A percentile compares a stretch with the other conserved stretches of the same genome.
Conservation (phyloP, 1,140 invertebrate species). For the Leptestheria dahalacensis region DNA sequence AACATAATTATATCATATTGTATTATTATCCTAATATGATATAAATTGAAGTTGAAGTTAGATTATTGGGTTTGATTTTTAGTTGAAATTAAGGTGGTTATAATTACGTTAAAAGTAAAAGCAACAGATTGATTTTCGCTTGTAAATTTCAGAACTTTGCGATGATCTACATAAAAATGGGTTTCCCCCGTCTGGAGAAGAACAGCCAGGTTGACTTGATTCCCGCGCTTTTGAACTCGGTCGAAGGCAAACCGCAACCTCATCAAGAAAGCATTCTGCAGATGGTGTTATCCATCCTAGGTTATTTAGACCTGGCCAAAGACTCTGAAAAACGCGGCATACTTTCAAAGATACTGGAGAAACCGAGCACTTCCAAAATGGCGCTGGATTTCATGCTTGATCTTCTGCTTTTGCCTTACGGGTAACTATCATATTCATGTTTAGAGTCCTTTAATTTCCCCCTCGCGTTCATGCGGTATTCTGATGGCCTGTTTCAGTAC, state of each 20-base stretch:
- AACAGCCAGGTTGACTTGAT: conserved; percentile 60
- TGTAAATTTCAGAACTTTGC: conserved; percentile 74
- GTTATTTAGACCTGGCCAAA: conserved; percentile 38
- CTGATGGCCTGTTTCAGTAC: not conserved
- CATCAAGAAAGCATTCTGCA: conserved; percentile 76
- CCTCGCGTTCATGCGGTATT: too few relatives aligned
- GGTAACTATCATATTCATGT: too few relatives aligned
- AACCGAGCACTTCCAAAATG: conserved; percentile 45
- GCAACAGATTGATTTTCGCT: too few relatives aligned
- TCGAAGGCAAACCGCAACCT: conserved; percentile 60
- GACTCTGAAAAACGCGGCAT: not conserved
- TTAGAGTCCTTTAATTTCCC: too few relatives aligned
- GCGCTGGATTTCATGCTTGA: conserved; percentile 65
- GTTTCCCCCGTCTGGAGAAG: conserved; percentile 60
- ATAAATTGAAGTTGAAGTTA: too few relatives aligned
- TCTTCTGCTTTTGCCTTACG: conserved; percentile 68
- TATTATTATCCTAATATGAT: too few relatives aligned
- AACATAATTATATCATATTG: too few relatives aligned
- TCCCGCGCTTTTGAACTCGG: conserved; percentile 55
- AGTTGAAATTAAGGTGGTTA: too few relatives aligned
- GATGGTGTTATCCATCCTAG: conserved; percentile 60
- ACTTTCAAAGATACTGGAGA: conserved; percentile 29
- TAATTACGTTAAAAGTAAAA: too few relatives aligned
- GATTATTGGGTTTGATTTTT: too few relatives aligned
- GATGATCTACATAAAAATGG: conserved; percentile 85